These are phyloP conservation scores for Saccostrea echinata DNA, from an alignment of 1,140 invertebrate genomes.

Conservation along the genomic window DNA sequence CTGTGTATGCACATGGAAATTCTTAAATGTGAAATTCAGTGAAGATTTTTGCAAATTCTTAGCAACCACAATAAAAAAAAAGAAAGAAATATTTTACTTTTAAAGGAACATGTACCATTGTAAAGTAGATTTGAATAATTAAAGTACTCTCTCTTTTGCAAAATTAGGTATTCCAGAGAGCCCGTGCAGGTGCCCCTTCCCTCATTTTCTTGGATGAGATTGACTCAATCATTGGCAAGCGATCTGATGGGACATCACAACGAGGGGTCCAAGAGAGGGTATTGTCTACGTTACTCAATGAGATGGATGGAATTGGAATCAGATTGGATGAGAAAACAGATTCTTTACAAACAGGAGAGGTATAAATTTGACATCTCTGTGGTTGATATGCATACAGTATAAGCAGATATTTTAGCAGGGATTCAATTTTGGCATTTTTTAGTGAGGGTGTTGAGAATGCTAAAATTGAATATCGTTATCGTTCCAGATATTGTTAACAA, in stretches of 20 bases:
- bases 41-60: too few species aligned
- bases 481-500: too few species aligned
- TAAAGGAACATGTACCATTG: too few species aligned
- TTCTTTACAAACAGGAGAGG: slow-evolving; percentile 3
- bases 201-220: slow-evolving; percentile 78
- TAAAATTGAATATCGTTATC: too few species aligned
- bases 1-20: too few species aligned
- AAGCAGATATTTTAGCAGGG: too few species aligned
- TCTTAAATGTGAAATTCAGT: too few species aligned
- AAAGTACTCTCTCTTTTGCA: neutral
- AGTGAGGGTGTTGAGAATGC: too few species aligned
- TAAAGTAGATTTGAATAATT: too few species aligned
- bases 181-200: slow-evolving; percentile 73
- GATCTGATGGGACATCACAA: slow-evolving; percentile 71
- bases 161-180: slow-evolving; percentile 75
- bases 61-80: too few species aligned
- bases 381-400: too few species aligned
- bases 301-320: slow-evolving; percentile 83
- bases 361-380: neutral
- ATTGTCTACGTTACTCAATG: slow-evolving; percentile 76
- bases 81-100: neutral
- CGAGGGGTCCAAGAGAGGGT: slow-evolving; percentile 77
- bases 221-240: slow-evolving; percentile 76
- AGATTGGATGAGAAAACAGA: slow-evolving; percentile 67
- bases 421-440: too few species aligned